These are phyloP conservation scores for Indicator indicator DNA, from an alignment of 2,113 vertebrate species.

Conservation along the genomic window DNA sequence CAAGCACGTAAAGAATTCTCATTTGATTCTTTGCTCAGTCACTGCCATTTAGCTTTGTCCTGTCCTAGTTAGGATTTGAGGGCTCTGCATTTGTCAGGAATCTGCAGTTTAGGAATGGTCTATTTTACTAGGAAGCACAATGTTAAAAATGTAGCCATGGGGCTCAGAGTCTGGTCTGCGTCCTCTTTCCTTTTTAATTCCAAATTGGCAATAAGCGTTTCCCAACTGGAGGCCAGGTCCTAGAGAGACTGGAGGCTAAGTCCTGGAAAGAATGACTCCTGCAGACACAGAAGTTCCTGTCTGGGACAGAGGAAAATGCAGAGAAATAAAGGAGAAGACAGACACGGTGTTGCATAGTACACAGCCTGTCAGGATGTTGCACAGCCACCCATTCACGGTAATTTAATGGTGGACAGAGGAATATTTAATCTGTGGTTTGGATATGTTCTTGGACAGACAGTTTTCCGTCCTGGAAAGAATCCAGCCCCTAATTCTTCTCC, in stretches of 20 bases:
- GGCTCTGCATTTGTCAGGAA: background rate
- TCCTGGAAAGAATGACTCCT: background rate
- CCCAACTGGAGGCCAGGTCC: background rate
- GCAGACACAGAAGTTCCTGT: background rate
- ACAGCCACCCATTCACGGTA: background rate
- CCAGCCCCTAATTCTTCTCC: slow-evolving; percentile 15
- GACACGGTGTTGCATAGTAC: background rate
- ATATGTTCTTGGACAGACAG: slow-evolving; percentile 23
- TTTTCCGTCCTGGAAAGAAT: slow-evolving; percentile 18
- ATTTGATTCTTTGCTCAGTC: background rate
- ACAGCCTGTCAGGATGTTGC: background rate
- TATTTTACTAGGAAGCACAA: background rate
- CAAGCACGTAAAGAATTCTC: background rate
- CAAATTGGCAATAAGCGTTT: background rate
- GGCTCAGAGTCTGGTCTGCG: background rate
- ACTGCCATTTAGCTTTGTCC: background rate
- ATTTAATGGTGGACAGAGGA: background rate
- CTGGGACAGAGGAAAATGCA: background rate
- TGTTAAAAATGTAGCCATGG: background rate
- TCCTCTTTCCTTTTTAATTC: background rate
- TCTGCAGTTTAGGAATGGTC: background rate
- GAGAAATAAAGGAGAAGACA: background rate
- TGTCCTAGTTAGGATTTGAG: background rate
- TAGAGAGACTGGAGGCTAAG: background rate
- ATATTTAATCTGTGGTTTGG: slow-evolving; percentile 5